phyloP scores from a whole-genome alignment of 2,113 vertebrate genomes.

The Cyanoderma ruficeps region DNA sequence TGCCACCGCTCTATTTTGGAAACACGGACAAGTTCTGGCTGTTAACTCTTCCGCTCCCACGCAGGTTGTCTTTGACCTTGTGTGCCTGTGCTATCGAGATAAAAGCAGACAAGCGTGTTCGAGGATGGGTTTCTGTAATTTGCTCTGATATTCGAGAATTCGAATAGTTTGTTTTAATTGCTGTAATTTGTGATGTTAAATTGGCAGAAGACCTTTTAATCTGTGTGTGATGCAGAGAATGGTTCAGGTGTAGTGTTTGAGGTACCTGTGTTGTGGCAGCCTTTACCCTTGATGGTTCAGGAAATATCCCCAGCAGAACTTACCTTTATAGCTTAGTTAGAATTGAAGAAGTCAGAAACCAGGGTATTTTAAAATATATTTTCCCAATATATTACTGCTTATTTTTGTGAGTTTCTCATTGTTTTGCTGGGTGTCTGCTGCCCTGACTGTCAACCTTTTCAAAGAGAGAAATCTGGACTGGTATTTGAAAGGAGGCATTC shows the following conservation, averaged over 20 bases:
- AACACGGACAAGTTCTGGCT: not conserved
- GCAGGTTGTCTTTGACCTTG: not conserved
- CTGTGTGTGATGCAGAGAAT: not conserved
- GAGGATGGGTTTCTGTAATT: not conserved
- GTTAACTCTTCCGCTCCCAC: not conserved
- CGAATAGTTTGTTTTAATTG: not conserved
- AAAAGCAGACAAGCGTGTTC: not conserved
- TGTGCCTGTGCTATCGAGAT: not conserved
- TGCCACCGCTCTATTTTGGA: constrained; percentile 21
- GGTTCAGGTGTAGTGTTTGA: not conserved
- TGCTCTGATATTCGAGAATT: not conserved
- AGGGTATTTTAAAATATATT: not conserved
- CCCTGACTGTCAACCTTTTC: not conserved
- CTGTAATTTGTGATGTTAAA: not conserved
- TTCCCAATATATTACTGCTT: not conserved
- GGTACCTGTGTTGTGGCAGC: not conserved
- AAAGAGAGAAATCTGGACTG: not conserved
- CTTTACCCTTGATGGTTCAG: not conserved
- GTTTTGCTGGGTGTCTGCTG: not conserved
- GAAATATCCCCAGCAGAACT: not conserved
- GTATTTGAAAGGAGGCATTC: not conserved
- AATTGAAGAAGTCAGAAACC: not conserved
- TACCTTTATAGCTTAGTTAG: not conserved
- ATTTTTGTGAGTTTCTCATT: not conserved
- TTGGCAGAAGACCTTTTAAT: not conserved